Evolutionary conservation across 2,888 invertebrate species (phyloP), one percentile per base, ranked within the genome.

Genomic region (Rhaphigaster nebulosa): DNA sequence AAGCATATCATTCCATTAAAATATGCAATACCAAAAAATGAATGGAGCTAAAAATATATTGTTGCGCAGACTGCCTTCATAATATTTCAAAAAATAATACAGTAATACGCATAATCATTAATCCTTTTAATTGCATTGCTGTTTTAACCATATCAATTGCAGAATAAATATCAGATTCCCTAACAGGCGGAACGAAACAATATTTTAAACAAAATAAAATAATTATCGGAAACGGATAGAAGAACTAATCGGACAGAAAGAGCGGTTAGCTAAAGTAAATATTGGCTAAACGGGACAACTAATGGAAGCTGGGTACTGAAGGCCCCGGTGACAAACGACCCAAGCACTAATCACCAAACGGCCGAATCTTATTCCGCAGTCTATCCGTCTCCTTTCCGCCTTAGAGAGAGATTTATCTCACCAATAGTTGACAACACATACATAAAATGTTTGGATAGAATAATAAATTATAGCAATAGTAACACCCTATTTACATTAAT

Each of bases 211-310:
- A 65, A 70, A 70, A 45, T 45, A 84, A 26, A 84, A 45, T 84
- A 84, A 26, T 84, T 45, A 84, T 84, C 23, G n/a, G 8, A n/a
- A 45, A 41, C 13, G n/a, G 84, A 45, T 18, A 84, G 2, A 45
- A n/a, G 41, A 45, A 45, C 15, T 45, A 84, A 84, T 84, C 45
- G 84, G n/a, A 50, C 45, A 84, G 41, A 84, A 84, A n/a, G 45
- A 84, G 45, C 41, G 84, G 84, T 84, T 84, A 8, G 84, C 45
- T 84, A 84, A 84, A 84, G 84, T 50, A 84, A 84, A 84, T 84
- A 84, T 84, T 84, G 84, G 84, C 84, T 84, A 84, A 84, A 84
- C 12, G 84, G 45, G 18, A 45, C n/a, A n/a, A 84, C 84, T 84
- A 84, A 84, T 84, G 84, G 84, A 38, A 20, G 34, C 15, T 6